phyloP scores from a whole-genome alignment of 2,888 invertebrate species.

The Ichneumoninae sp. region DNA sequence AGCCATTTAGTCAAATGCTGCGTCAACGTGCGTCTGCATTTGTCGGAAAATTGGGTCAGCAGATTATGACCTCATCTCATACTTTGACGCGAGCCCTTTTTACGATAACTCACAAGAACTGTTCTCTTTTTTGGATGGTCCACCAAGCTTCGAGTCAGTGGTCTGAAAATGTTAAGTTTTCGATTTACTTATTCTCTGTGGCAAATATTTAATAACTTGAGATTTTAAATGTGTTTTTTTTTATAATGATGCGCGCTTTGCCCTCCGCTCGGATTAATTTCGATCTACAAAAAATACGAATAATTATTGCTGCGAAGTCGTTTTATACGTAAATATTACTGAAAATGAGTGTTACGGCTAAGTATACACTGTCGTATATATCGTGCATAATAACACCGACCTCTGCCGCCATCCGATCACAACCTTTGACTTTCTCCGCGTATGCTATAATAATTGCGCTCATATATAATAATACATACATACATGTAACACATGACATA shows the following conservation, averaged over 20 bases:
- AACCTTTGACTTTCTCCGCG: slow-evolving; percentile 2
- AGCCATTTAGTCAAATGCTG: background rate
- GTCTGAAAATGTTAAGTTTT: too few relatives aligned
- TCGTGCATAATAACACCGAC: background rate
- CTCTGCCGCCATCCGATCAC: background rate
- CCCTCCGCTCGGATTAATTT: too few relatives aligned
- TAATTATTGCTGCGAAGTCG: background rate
- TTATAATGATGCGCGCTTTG: too few relatives aligned
- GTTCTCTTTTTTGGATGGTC: too few relatives aligned
- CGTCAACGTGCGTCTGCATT: background rate
- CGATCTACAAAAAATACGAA: background rate
- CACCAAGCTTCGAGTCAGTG: too few relatives aligned
- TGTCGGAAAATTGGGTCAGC: background rate
- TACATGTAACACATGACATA: background rate
- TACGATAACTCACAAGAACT: background rate
- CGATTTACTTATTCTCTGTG: too few relatives aligned
- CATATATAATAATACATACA: background rate
- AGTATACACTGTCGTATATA: background rate
- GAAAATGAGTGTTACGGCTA: background rate
- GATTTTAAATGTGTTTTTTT: too few relatives aligned
- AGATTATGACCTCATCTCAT: background rate
- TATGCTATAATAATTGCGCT: background rate
- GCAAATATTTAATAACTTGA: too few relatives aligned
- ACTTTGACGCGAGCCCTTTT: background rate
- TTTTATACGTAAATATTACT: background rate